These are phyloP conservation scores for Alentia gelatinosa DNA, from an alignment of 2,888 invertebrate genomes.

Conservation along the genomic window DNA sequence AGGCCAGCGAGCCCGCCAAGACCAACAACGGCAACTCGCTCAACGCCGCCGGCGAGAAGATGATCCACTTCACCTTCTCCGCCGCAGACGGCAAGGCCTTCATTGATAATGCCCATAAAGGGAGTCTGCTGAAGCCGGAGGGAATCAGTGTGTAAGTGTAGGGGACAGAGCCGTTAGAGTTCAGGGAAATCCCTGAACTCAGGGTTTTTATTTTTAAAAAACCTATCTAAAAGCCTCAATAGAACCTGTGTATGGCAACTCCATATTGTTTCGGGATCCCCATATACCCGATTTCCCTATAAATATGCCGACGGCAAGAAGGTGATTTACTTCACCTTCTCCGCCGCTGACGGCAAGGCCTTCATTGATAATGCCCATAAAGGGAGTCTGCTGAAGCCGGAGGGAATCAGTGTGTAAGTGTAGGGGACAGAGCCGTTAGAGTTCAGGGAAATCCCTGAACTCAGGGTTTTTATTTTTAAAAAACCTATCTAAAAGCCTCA, in stretches of 20 bases:
- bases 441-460: too few species aligned
- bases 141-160: not conserved
- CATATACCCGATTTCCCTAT: too few species aligned
- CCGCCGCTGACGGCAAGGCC: conserved; percentile 33
- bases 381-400: not conserved
- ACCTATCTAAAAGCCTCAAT: too few species aligned
- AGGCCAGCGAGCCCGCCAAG: not conserved
- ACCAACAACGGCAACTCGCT: not conserved
- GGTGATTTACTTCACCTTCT: conserved; percentile 62
- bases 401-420: not conserved
- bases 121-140: not conserved
- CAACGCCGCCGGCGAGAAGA: not conserved
- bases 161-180: too few species aligned
- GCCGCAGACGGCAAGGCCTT: conserved; percentile 26
- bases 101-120: not conserved
- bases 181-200: too few species aligned
- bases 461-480: too few species aligned
- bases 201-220: too few species aligned
- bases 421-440: too few species aligned
- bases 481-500: too few species aligned
- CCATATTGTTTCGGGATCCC: too few species aligned
- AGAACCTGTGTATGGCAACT: too few species aligned
- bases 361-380: not conserved
- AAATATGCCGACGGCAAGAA: not conserved
- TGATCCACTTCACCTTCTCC: conserved; percentile 62